phyloP scores from a whole-genome alignment of 1,140 invertebrate species.

The Drosophila yakuba region DNA sequence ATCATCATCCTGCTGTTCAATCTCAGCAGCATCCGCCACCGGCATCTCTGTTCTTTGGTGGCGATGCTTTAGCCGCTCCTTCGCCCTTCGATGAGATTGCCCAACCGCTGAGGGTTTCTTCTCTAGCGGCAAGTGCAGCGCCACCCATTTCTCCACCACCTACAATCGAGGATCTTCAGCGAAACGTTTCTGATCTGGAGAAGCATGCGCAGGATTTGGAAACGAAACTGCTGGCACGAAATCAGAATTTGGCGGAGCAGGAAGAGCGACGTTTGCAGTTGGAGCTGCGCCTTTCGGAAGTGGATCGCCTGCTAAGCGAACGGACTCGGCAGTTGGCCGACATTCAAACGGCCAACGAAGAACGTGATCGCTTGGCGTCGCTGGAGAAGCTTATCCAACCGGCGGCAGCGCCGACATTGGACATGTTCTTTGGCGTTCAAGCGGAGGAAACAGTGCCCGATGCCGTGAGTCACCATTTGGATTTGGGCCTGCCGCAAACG shows the following conservation, averaged over 20 bases:
- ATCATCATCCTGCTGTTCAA: neutral
- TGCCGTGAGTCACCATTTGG: constrained; percentile 1
- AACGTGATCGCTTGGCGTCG: constrained; percentile 47
- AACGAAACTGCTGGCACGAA: constrained; percentile 54
- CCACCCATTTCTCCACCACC: constrained; percentile 10
- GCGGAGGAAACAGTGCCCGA: constrained; percentile 31
- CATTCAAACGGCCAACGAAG: constrained; percentile 31
- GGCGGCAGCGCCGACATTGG: constrained; percentile 48
- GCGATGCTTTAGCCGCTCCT: constrained; percentile 48
- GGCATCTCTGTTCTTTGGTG: constrained; percentile 68
- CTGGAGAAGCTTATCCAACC: constrained; percentile 55
- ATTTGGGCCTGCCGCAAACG: constrained; percentile 46
- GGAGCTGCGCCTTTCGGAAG: constrained; percentile 42
- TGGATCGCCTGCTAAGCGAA: constrained; percentile 36
- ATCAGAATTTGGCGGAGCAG: constrained; percentile 42
- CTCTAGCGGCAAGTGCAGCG: constrained; percentile 16
- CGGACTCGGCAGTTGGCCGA: constrained; percentile 43
- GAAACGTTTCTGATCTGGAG: constrained; percentile 81
- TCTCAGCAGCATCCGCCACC: constrained; percentile 22
- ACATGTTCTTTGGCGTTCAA: constrained; percentile 73
- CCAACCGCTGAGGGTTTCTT: constrained; percentile 39
- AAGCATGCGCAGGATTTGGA: constrained; percentile 79
- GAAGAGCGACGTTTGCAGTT: constrained; percentile 59
- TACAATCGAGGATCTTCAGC: constrained; percentile 80
- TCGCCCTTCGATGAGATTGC: constrained; percentile 80